Evolutionary conservation across 1,140 invertebrate genomes (phyloP).

Genomic region (Streblospio benedicti): DNA sequence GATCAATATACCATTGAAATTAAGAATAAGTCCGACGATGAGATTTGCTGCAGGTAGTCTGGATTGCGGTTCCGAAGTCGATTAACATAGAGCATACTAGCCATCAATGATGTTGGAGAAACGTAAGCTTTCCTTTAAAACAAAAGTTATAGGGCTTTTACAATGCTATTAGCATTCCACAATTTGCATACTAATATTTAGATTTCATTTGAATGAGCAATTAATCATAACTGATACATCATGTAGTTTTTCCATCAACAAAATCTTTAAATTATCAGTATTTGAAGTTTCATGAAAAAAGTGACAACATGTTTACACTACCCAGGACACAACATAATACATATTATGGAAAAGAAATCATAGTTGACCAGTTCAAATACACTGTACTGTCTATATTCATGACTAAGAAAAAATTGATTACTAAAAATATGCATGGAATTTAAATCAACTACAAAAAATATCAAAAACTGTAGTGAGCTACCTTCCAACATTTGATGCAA

Average conservation of each 20-base stretch:
- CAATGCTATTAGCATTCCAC: neutral
- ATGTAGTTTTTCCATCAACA: neutral
- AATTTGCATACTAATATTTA: neutral
- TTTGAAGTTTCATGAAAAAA: neutral
- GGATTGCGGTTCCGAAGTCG: conserved; percentile 67
- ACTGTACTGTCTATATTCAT: neutral
- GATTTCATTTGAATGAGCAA: neutral
- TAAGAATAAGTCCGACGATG: conserved; percentile 81
- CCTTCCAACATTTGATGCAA: conserved; percentile 65
- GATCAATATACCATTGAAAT: conserved; percentile 68
- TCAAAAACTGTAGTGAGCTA: conserved; percentile 15
- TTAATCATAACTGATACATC: neutral
- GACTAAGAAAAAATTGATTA: no score
- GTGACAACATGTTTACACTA: neutral
- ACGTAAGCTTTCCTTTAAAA: conserved; percentile 63
- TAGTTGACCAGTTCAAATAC: neutral
- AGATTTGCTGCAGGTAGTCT: conserved; percentile 68
- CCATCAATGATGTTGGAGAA: conserved; percentile 67
- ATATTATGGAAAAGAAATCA: neutral
- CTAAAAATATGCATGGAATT: neutral
- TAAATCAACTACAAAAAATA: neutral
- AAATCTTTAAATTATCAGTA: neutral
- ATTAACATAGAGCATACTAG: conserved; percentile 80
- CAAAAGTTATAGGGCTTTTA: conserved; percentile 3
- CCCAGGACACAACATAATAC: neutral